Evolutionary conservation across 1,140 invertebrate species (phyloP), one percentile per base, ranked within the genome.

Genomic region (Drosophila subpulchrella): DNA sequence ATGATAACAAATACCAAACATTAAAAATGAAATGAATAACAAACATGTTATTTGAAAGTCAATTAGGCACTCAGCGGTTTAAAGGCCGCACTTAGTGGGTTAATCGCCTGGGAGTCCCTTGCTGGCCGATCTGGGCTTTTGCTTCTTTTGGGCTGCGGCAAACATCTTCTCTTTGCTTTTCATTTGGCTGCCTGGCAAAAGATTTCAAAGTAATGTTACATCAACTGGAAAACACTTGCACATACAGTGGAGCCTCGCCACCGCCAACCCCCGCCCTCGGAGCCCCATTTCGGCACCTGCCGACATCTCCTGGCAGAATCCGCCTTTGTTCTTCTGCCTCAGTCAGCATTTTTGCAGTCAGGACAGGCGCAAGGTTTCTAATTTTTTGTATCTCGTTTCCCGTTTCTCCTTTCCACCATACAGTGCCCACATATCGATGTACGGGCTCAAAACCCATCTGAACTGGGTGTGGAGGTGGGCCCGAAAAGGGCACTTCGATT

Each of bases 171-270:
- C 84, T 88, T 83, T 89, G 83, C 79, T 82, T 86, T 86, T 88
- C 79, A 86, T 86, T 88, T 79, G 79, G 76, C 56, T 70, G 78
- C 76, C 77, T 44, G 83, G 76, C 76, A 72, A 81, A 73, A 89
- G 84, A 89, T 89, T 89, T 89, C 84, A 89, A 89, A 89, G 84
- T 89, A 89, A 89, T 89, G 84, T 89, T 89, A 89, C 84, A 89
- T 89, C 84, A 89, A 84, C 80, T 84, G 84, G 84, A 89, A 89
- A 89, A 79, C 85, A 89, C 84, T 89, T 89, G 80, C 77, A 59
- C 84, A 86, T 75, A 78, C 66, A 48, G 56, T 57, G 34, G 44
- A 58, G 39, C 70, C 61, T 74, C 59, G 55, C 46, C 46, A 24
- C 10, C 24, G 20, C 46, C 4, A 24, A n/a, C 41, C 41, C 36